phyloP scores from a whole-genome alignment of 1,140 invertebrate species.

The Platorchestia sp. region DNA sequence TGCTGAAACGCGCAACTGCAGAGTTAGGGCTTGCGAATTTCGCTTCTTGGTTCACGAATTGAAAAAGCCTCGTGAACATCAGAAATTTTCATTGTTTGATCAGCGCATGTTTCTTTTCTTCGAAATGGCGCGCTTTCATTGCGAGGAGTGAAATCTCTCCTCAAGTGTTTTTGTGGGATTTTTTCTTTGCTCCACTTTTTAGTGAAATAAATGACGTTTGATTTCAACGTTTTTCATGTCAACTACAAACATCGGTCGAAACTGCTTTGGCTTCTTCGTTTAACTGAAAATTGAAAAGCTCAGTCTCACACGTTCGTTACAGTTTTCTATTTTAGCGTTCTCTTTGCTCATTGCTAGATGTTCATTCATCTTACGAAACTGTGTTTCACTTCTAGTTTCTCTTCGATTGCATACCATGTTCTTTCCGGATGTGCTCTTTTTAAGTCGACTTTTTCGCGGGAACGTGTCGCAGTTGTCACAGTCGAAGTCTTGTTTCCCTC shows the following conservation, averaged over 20 bases:
- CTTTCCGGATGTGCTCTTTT: not conserved
- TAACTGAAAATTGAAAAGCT: not conserved
- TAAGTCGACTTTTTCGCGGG: not conserved
- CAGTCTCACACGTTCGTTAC: not conserved
- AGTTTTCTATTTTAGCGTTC: not conserved
- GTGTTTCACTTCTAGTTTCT: not conserved
- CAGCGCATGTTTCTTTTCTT: too few species aligned
- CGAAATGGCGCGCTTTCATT: not conserved
- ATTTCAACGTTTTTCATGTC: not conserved
- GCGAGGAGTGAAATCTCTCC: not conserved
- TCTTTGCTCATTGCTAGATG: not conserved
- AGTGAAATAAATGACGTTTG: not conserved
- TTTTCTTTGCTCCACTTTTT: not conserved
- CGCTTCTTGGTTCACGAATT: not conserved
- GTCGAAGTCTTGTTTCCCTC: not conserved
- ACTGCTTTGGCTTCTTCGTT: not conserved
- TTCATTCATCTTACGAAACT: not conserved
- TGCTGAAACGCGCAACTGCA: not conserved
- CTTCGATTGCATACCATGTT: not conserved
- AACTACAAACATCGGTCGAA: not conserved
- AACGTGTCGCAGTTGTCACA: too few species aligned
- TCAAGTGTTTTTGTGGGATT: not conserved
- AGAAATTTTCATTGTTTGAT: not conserved
- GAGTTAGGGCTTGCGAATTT: not conserved
- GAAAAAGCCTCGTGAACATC: not conserved